A percentile compares a stretch with the other conserved stretches of the same genome.
These are phyloP conservation scores for Drosophila glabriapex DNA, from an alignment of 2,888 invertebrate genomes.

Conservation along the genomic window DNA sequence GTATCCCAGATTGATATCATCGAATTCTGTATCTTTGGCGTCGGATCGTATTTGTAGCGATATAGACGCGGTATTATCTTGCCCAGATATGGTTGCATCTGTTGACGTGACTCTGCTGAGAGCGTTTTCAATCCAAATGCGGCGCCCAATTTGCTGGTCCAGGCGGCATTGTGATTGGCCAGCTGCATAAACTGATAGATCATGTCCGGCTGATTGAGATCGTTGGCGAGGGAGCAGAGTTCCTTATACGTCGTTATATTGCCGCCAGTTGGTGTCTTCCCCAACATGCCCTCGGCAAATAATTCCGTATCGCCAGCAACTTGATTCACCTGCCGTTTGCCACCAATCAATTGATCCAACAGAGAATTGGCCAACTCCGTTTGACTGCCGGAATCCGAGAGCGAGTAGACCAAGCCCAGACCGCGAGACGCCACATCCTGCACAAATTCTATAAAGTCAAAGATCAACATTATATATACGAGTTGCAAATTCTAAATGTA, in stretches of 20 bases:
- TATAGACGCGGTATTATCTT: conserved; percentile 95
- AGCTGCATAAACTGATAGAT: conserved; percentile 98
- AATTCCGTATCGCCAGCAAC: conserved; percentile 93
- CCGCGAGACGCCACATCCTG: conserved; percentile 98
- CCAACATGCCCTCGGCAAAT: conserved; percentile 95
- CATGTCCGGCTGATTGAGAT: conserved; percentile 97
- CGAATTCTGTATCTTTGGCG: conserved; percentile 95
- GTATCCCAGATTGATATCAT: conserved; percentile 98
- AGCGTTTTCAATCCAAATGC: conserved; percentile 96
- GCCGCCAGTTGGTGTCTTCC: conserved; percentile 94
- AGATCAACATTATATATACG: neutral
- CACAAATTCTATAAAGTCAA: conserved; percentile 90
- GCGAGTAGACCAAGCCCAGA: conserved; percentile 94
- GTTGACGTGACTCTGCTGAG: conserved; percentile 93
- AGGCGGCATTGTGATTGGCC: conserved; percentile 96
- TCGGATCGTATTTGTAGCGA: conserved; percentile 94
- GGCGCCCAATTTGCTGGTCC: conserved; percentile 96
- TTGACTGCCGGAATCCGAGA: conserved; percentile 90
- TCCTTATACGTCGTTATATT: conserved; percentile 97
- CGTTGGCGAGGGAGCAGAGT: conserved; percentile 96
- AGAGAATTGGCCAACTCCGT: conserved; percentile 91
- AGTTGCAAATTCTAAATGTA: neutral
- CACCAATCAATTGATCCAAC: conserved; percentile 93
- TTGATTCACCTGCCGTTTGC: conserved; percentile 90
- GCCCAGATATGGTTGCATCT: conserved; percentile 92